Evolutionary conservation across 2,113 vertebrate species (phyloP), one percentile per base, ranked within the genome.

Genomic region (Spermophilus dauricus): DNA sequence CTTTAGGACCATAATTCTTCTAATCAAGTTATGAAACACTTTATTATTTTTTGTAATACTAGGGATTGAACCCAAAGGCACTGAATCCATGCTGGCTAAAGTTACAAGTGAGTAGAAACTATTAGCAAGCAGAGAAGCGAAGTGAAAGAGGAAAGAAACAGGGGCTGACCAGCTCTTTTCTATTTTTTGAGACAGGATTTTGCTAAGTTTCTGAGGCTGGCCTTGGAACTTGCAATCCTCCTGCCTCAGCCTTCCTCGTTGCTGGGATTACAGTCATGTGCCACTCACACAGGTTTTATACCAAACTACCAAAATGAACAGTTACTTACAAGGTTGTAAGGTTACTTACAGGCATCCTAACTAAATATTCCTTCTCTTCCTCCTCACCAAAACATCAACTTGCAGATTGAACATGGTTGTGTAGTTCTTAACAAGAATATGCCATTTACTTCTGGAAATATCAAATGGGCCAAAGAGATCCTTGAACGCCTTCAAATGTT

Each of bases 391-490:
- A 94, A 88, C 97, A 95, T 39, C 86, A 81, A 97, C 8, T 70
- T 98, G 63, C 39, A 99, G 99, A 89, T 65, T 48, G 97, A 98
- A 86, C 94, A 84, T 2, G 82, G 96, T 73, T 95, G 86, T 84
- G 69, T 98, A 97, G 73, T 96, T 75, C 96, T 99, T 94, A 97
- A 97, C 48, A 99, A 99, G 98, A 99, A 99, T 95, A 99, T 98
- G 98, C 97, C 98, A 45, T 94, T 97, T 88, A 98, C 98, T 95
- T 99, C 99, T 58, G 99, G 98, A 97, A 98, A 98, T 51, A 95
- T 99, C 82, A 99, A 98, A 93, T 99, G 98, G 98, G 98, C 98
- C 96, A 98, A 98, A 98, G 99, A 99, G 98, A 95, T 99, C 7
- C 98, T 98, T 95, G 98, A 98, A 77, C 89, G 95, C 88, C 98